phyloP scores from a whole-genome alignment of 2,797 vertebrate genomes.

The Adelosebastes latens region DNA sequence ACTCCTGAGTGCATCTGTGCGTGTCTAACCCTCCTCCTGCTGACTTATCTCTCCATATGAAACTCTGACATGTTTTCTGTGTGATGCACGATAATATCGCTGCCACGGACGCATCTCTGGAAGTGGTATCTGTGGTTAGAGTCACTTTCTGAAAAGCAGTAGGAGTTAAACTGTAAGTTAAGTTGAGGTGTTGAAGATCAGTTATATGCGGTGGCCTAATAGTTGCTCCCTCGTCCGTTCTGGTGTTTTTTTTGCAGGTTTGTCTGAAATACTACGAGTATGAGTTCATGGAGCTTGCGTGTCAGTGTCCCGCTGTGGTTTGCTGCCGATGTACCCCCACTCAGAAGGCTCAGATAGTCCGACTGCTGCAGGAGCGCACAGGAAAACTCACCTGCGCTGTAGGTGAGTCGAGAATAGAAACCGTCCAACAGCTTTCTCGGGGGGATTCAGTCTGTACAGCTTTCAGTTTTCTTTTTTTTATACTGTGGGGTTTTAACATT shows the following conservation, averaged over 20 bases:
- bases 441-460: neutral
- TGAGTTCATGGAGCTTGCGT: slow-evolving; percentile 98
- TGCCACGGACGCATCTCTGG: slow-evolving; percentile 36
- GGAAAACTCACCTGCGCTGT: slow-evolving; percentile 97
- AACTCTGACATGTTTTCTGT: slow-evolving; percentile 35
- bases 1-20: neutral
- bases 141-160: slow-evolving; percentile 27
- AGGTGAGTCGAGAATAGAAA: slow-evolving; percentile 79
- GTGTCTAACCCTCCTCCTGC: neutral
- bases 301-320: slow-evolving; percentile 95
- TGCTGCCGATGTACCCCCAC: slow-evolving; percentile 97
- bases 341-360: slow-evolving; percentile 97
- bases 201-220: slow-evolving; percentile 18
- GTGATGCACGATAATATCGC: slow-evolving; percentile 33
- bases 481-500: neutral
- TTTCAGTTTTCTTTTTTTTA: neutral
- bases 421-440: neutral
- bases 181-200: slow-evolving; percentile 14
- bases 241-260: slow-evolving; percentile 76
- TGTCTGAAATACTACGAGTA: slow-evolving; percentile 97
- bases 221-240: neutral
- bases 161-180: slow-evolving; percentile 53
- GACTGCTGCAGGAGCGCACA: slow-evolving; percentile 95
- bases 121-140: slow-evolving; percentile 70
- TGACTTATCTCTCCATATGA: slow-evolving; percentile 35